A percentile compares a stretch with the other conserved stretches of the same genome.
phyloP scores from a whole-genome alignment of 1,140 invertebrate genomes.

The Lepidostoma basale region DNA sequence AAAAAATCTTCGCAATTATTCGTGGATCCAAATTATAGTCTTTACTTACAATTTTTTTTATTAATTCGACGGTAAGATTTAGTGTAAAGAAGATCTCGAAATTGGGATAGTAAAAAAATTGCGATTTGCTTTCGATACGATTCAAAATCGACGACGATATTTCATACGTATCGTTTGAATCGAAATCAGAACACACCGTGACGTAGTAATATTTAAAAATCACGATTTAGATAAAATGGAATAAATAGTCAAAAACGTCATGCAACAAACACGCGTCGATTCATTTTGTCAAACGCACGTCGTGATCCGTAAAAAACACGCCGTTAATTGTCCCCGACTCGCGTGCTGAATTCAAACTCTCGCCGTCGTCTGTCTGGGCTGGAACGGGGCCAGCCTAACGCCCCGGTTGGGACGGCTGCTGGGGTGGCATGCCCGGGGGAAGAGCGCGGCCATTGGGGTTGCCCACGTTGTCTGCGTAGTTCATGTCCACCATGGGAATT shows the following conservation, averaged over 20 bases:
- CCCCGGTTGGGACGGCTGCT: constrained; percentile 54
- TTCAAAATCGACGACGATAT: too few species aligned
- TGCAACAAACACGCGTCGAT: background rate
- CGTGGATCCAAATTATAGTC: too few species aligned
- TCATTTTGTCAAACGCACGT: too few species aligned
- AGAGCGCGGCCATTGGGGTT: constrained; percentile 60
- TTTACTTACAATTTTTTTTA: too few species aligned
- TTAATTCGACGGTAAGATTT: too few species aligned
- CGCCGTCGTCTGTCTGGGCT: background rate
- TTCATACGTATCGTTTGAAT: too few species aligned
- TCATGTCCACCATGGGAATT: constrained; percentile 75
- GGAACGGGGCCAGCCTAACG: constrained; percentile 47
- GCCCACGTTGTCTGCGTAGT: constrained; percentile 66
- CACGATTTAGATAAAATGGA: background rate
- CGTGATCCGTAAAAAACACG: background rate
- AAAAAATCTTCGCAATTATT: too few species aligned
- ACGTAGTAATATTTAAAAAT: background rate
- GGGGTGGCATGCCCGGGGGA: constrained; percentile 58
- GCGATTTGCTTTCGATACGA: too few species aligned
- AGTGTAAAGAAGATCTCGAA: too few species aligned
- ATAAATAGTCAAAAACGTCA: background rate
- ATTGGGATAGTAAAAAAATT: too few species aligned
- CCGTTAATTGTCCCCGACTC: background rate
- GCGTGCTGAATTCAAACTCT: background rate
- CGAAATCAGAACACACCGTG: too few species aligned